Conservation (phyloP, 2,113 vertebrate species). For the Desmodus rotundus region DNA sequence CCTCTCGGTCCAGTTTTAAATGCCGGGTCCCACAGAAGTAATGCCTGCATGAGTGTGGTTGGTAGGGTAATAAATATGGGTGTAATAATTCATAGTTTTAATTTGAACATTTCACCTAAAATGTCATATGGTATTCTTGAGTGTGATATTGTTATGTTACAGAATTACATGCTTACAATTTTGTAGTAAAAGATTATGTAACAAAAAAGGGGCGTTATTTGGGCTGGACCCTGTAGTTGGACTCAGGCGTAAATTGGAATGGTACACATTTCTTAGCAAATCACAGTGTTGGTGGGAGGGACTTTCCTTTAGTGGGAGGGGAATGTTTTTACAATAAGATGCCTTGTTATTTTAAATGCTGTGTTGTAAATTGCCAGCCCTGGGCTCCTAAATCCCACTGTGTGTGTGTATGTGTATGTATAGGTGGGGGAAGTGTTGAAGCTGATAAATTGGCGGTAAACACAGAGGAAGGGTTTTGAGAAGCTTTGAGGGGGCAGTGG, state of each 20-base stretch:
- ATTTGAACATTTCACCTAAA: no score
- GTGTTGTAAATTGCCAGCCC: slow-evolving; percentile 41
- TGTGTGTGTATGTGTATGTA: neutral
- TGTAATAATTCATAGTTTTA: no score
- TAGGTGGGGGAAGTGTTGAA: neutral
- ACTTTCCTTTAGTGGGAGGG: slow-evolving; percentile 31
- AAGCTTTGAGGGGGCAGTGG: neutral
- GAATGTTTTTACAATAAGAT: slow-evolving; percentile 47
- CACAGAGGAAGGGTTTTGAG: neutral
- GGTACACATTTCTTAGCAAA: neutral
- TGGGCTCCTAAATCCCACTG: neutral
- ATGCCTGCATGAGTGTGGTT: no score
- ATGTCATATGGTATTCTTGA: no score
- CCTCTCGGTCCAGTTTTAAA: neutral
- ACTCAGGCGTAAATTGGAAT: neutral
- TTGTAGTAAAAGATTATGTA: no score
- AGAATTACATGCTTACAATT: no score
- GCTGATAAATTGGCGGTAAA: neutral
- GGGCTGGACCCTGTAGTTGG: neutral
- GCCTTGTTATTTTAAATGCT: slow-evolving; percentile 55
- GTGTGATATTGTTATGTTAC: no score
- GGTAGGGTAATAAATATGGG: no score
- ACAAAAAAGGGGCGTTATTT: no score
- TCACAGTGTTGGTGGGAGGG: slow-evolving; percentile 40
- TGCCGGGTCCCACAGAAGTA: no score